Percentiles rank a stretch among this genome's conserved stretches.
Conservation (phyloP, 1,140 invertebrate species). For the Leptonema lineaticorne region DNA sequence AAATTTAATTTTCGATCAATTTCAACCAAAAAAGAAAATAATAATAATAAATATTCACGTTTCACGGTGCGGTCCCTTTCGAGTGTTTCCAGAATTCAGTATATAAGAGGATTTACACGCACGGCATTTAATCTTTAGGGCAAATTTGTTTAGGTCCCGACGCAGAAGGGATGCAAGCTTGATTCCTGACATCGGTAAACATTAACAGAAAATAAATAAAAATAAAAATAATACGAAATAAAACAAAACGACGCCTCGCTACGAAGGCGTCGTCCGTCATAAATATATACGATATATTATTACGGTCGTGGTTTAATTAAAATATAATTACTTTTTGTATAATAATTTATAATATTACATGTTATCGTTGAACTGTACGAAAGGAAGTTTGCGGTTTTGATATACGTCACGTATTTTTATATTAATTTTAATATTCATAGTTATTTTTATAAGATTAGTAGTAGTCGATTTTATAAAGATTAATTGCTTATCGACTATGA, state of each 20-base stretch:
- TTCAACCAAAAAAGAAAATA: too few relatives aligned
- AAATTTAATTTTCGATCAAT: too few relatives aligned
- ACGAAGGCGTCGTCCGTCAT: too few relatives aligned
- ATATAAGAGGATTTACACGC: slow-evolving; percentile 13
- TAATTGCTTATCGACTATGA: too few relatives aligned
- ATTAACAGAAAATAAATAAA: neutral
- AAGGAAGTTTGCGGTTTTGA: slow-evolving; percentile 11
- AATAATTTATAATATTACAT: neutral
- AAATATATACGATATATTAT: too few relatives aligned
- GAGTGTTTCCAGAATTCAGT: slow-evolving; percentile 4
- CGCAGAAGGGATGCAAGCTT: slow-evolving; percentile 4
- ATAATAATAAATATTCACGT: too few relatives aligned
- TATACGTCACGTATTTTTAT: too few relatives aligned
- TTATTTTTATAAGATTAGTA: too few relatives aligned
- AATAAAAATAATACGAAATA: neutral
- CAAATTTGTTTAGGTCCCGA: slow-evolving; percentile 19
- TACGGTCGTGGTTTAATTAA: too few relatives aligned
- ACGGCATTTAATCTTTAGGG: slow-evolving; percentile 1
- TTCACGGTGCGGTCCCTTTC: neutral
- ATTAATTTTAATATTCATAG: too few relatives aligned
- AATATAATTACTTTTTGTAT: neutral
- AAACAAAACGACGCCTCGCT: neutral
- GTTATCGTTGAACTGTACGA: neutral
- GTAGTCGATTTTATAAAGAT: too few relatives aligned
- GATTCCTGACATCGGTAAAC: neutral